Conservation (phyloP, 2,797 vertebrate genomes). For the Silurus lanzhouensis region DNA sequence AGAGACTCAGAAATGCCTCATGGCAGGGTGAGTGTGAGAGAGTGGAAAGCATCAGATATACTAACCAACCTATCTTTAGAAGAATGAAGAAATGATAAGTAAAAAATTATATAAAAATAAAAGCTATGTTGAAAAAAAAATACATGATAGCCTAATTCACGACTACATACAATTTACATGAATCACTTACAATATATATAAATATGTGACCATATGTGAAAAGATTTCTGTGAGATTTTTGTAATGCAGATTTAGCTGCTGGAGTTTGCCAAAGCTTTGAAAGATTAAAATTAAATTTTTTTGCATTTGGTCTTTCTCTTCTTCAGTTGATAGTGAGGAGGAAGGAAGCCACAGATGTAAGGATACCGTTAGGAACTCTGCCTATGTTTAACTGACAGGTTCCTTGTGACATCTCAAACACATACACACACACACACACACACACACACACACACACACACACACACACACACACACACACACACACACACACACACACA, state of each 20-base stretch:
- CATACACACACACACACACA: not conserved
- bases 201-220: too few species aligned
- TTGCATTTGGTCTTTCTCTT: constrained; percentile 7
- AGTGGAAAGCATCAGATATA: not conserved
- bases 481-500: constrained; percentile 33
- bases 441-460: not conserved
- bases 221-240: not conserved
- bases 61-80: not conserved
- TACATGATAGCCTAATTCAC: too few species aligned
- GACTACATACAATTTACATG: not conserved
- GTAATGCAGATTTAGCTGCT: not conserved
- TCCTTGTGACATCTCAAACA: constrained; percentile 44
- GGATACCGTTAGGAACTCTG: constrained; percentile 57
- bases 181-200: not conserved
- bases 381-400: constrained; percentile 49
- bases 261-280: not conserved
- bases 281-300: not conserved
- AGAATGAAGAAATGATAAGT: not conserved
- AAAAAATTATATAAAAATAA: not conserved
- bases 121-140: not conserved
- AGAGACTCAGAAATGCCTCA: not conserved
- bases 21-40: not conserved
- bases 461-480: constrained; percentile 31
- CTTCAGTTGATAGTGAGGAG: constrained; percentile 47
- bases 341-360: constrained; percentile 60